Evolutionary conservation across 2,113 vertebrate genomes (phyloP), one percentile per base, ranked within the genome.

Genomic region (Sturnus vulgaris): DNA sequence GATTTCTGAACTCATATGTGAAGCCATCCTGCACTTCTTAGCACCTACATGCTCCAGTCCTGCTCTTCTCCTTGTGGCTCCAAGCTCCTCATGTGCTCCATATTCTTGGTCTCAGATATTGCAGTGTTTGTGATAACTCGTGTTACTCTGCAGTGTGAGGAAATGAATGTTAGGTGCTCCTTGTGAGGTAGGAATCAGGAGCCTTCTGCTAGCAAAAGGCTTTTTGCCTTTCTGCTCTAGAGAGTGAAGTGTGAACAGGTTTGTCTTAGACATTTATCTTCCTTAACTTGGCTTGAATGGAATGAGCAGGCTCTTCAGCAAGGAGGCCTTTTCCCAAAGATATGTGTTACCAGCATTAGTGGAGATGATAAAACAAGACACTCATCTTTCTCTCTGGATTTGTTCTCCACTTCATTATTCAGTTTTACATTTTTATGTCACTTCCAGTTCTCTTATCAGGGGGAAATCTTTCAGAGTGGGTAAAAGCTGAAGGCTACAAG

Each of bases 401-500:
- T 77, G 53, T 70, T 86, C 56, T 64, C 47, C 10, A 31, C 56
- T 86, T 85, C 75, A 31, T 95, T 92, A 92, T 90, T 82, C 65
- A 37, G 40, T 81, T 90, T 92, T 83, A 86, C 82, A 64, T 90
- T 80, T 95, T 88, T 31, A 63, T 88, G 82, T 86, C 72, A 75
- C 56, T 92, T 95, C 80, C 65, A 81, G 64, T 86, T 88, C 76
- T 86, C 60, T 73, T 75, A 49, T 87, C 53, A 28, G 16, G 6
- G 57, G 70, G 88, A 71, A 85, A 77, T 90, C 79, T 94, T 92
- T 91, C 81, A 42, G 64, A 78, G n/a, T 27, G 33, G 69, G 75
- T 88, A 73, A 83, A 95, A 81, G 82, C 76, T 68, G 79, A 83
- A 93, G 55, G 68, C 64, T 88, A 40, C 60, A 64, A 81, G 84